phyloP scores from a whole-genome alignment of 2,888 invertebrate genomes.

The Microctonus hyperodae region DNA sequence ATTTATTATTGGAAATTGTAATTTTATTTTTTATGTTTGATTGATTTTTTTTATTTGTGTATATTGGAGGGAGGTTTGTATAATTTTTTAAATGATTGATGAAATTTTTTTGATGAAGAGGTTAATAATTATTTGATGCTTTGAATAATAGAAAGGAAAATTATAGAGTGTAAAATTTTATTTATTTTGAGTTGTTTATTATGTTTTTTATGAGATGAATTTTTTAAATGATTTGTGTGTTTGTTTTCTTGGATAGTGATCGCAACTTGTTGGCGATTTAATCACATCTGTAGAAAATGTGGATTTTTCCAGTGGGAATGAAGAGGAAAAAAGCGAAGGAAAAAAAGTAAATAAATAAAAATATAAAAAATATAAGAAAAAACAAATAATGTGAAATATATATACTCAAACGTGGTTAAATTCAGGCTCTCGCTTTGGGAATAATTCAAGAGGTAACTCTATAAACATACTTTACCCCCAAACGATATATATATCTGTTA shows the following conservation, averaged over 20 bases:
- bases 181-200: too few species aligned
- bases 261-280: constrained; percentile 16
- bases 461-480: constrained; percentile 5
- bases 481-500: background rate
- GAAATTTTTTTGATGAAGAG: too few species aligned
- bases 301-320: background rate
- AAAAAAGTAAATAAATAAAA: background rate
- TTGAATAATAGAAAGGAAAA: too few species aligned
- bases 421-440: background rate
- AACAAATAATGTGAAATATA: background rate
- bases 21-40: background rate
- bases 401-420: background rate
- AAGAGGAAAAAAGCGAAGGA: background rate
- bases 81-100: too few species aligned
- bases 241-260: constrained; percentile 15
- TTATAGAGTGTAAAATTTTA: too few species aligned
- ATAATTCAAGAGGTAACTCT: constrained; percentile 21
- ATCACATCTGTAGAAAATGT: background rate
- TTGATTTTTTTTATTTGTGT: too few species aligned
- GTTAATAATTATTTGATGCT: too few species aligned
- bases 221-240: constrained; percentile 15
- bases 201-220: constrained; percentile 29
- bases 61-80: too few species aligned
- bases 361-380: background rate
- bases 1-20: background rate